Evolutionary conservation across 2,797 vertebrate genomes (phyloP).

Genomic region (Lagocephalus sceleratus): DNA sequence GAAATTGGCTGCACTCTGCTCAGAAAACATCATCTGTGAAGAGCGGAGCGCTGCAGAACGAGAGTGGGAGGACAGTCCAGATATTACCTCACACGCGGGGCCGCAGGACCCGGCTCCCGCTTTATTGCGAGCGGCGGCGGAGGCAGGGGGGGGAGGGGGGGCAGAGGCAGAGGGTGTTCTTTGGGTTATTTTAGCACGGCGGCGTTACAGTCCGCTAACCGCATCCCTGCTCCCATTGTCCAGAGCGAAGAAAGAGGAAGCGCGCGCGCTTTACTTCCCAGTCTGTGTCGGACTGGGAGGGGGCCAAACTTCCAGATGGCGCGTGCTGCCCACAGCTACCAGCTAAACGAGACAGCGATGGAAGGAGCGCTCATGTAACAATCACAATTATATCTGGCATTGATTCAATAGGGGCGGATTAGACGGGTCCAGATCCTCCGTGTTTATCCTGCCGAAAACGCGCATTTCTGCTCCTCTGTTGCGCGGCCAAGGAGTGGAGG

Average conservation of each 20-base stretch:
- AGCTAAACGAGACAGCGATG: constrained; percentile 54
- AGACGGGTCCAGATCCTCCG: constrained; percentile 16
- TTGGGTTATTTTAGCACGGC: too few species aligned
- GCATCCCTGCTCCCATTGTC: too few species aligned
- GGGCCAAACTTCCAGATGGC: constrained; percentile 65
- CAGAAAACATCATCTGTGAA: constrained; percentile 22
- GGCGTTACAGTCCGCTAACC: too few species aligned
- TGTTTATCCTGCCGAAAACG: constrained; percentile 15
- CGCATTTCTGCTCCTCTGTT: not conserved
- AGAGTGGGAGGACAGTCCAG: constrained; percentile 37
- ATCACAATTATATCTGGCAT: constrained; percentile 44
- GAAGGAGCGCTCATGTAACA: constrained; percentile 61
- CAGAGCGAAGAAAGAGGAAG: constrained; percentile 14
- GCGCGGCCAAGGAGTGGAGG: not conserved
- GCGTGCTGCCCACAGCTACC: constrained; percentile 55
- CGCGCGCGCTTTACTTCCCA: constrained; percentile 33
- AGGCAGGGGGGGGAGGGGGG: constrained; percentile 21
- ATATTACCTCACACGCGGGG: constrained; percentile 39
- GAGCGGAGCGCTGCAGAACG: constrained; percentile 19
- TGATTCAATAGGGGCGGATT: constrained; percentile 25
- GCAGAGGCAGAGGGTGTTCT: too few species aligned
- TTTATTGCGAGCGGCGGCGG: constrained; percentile 28
- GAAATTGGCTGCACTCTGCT: constrained; percentile 37
- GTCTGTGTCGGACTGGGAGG: constrained; percentile 46
- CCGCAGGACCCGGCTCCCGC: constrained; percentile 4